These are phyloP conservation scores for Etia nguti DNA, from an alignment of 2,113 vertebrate genomes.

Conservation along the genomic window DNA sequence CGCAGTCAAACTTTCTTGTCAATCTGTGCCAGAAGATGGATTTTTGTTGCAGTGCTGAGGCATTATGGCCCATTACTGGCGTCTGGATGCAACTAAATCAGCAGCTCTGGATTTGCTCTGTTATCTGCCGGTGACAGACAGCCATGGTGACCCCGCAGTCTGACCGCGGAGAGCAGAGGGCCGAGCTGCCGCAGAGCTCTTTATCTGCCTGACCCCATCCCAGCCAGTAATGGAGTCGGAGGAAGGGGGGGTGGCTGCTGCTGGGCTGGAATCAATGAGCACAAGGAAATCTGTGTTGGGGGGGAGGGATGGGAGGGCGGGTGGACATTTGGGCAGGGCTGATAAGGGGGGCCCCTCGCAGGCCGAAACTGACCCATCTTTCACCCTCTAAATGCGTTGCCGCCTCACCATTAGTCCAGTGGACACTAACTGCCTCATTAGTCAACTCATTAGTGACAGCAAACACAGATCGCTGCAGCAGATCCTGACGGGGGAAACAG, in stretches of 20 bases:
- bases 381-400: conserved; percentile 58
- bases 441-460: conserved; percentile 88
- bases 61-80: conserved; percentile 26
- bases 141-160: conserved; percentile 47
- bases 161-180: conserved; percentile 38
- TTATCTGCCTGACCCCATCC: conserved; percentile 63
- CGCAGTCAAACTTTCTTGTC: conserved; percentile 15
- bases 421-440: conserved; percentile 92
- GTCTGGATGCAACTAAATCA: conserved; percentile 45
- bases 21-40: conserved; percentile 27
- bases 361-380: conserved; percentile 49
- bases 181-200: conserved; percentile 53
- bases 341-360: conserved; percentile 53
- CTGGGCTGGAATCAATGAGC: conserved; percentile 9
- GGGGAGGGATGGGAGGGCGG: neutral
- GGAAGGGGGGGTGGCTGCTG: neutral
- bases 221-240: conserved; percentile 1
- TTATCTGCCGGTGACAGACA: conserved; percentile 70
- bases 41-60: conserved; percentile 14
- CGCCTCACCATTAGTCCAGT: conserved; percentile 78
- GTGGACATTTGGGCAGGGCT: conserved; percentile 45
- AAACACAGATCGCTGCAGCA: conserved; percentile 81
- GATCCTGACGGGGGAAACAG: conserved; percentile 75
- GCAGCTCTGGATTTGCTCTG: conserved; percentile 20
- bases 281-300: conserved; percentile 4